Conservation (phyloP, 2,888 invertebrate genomes). For the Torymus tubicola region DNA sequence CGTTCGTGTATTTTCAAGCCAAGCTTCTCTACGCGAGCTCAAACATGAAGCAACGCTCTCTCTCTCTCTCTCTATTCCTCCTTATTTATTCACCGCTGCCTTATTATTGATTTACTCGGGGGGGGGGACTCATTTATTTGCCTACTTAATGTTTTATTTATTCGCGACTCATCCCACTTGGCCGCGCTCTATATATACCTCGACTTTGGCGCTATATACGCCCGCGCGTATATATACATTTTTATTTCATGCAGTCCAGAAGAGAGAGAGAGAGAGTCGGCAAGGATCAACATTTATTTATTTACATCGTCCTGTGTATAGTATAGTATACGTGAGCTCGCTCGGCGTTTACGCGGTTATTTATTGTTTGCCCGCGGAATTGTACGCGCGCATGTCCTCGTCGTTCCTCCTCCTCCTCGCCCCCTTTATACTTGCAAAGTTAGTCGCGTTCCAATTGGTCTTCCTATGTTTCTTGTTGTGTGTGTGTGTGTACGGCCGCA, state of each 20-base stretch:
- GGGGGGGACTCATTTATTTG: too few relatives aligned
- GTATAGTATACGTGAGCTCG: background rate
- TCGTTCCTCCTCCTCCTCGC: background rate
- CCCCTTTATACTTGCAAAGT: slow-evolving; percentile 44
- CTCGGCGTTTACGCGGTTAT: slow-evolving; percentile 35
- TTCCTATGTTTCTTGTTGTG: slow-evolving; percentile 13
- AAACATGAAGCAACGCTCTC: too few relatives aligned
- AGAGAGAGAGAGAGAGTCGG: background rate
- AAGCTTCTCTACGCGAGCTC: too few relatives aligned
- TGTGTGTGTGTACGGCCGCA: background rate
- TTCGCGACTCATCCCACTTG: slow-evolving; percentile 1
- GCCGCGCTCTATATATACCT: background rate
- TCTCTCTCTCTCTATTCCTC: too few relatives aligned
- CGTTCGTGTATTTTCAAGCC: too few relatives aligned
- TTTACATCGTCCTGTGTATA: slow-evolving; percentile 28
- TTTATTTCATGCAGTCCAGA: slow-evolving; percentile 13
- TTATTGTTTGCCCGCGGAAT: slow-evolving; percentile 44
- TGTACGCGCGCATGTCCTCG: background rate
- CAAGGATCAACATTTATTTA: slow-evolving; percentile 47
- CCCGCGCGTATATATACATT: slow-evolving; percentile 16
- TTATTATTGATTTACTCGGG: too few relatives aligned
- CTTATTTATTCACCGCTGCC: too few relatives aligned
- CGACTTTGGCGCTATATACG: background rate
- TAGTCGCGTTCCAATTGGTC: slow-evolving; percentile 25
- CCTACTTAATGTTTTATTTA: slow-evolving; percentile 13